A percentile compares a stretch with the other conserved stretches of the same genome.
Evolutionary conservation across 1,140 invertebrate species (phyloP).

Genomic region (Himalopsyche phryganea): DNA sequence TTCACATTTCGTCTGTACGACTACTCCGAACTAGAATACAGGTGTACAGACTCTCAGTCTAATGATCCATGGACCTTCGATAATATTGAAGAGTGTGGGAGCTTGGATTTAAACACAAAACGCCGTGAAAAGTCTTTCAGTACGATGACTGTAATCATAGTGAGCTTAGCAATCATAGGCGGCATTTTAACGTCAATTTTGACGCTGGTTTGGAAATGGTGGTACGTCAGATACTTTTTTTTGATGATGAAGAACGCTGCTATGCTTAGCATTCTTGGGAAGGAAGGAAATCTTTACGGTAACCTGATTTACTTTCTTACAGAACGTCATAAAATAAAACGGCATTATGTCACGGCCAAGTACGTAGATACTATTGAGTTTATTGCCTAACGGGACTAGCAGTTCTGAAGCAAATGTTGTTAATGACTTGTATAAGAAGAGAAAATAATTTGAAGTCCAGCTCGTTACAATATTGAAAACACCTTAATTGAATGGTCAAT

Average conservation of each 20-base stretch:
- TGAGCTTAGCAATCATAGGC: conserved; percentile 32
- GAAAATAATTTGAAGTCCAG: no score
- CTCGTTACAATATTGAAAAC: no score
- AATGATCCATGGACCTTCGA: conserved; percentile 26
- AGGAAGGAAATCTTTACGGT: conserved; percentile 31
- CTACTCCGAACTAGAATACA: conserved; percentile 36
- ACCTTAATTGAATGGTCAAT: no score
- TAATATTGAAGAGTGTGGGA: conserved; percentile 35
- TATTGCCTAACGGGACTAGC: no score
- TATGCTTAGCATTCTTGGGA: conserved; percentile 46
- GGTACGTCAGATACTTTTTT: conserved; percentile 54
- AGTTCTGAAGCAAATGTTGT: no score
- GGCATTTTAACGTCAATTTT: conserved; percentile 35
- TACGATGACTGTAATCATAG: conserved; percentile 3
- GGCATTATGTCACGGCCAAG: no score
- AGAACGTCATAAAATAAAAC: no score
- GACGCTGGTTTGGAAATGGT: conserved; percentile 47
- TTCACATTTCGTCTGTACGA: conserved; percentile 39
- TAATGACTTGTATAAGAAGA: no score
- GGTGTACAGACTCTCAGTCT: conserved; percentile 37
- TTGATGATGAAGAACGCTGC: conserved; percentile 54
- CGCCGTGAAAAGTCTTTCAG: neutral
- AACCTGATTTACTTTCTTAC: neutral
- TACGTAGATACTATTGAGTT: no score
- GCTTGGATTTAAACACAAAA: neutral